phyloP scores from a whole-genome alignment of 2,797 vertebrate genomes.

The Sciurus vulgaris region DNA sequence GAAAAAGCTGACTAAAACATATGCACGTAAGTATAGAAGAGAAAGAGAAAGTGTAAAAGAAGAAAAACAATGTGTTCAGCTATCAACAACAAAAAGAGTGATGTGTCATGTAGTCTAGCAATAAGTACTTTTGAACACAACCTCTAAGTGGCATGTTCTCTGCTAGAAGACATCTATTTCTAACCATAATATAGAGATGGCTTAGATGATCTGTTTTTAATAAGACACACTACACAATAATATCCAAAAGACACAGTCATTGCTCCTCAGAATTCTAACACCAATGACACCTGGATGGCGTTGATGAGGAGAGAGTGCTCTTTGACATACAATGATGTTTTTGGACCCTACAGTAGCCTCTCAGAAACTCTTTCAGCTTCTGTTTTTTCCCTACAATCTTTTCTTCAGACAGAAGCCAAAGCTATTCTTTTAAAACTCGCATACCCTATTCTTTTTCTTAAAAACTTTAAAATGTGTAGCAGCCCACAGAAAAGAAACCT shows the following conservation, averaged over 20 bases:
- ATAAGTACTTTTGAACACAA: background rate
- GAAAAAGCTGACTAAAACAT: too few relatives aligned
- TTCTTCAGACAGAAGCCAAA: background rate
- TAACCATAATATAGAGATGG: background rate
- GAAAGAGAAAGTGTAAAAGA: background rate
- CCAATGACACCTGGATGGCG: background rate
- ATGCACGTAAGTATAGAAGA: background rate
- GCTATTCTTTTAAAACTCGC: background rate
- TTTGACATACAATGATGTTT: background rate
- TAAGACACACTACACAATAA: background rate
- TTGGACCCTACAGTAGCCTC: background rate
- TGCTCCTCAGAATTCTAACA: background rate
- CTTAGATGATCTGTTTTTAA: background rate
- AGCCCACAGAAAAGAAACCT: background rate
- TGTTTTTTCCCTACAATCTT: background rate
- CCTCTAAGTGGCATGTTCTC: background rate
- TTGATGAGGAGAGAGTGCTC: background rate
- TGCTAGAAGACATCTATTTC: background rate
- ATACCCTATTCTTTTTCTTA: background rate
- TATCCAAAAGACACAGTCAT: background rate
- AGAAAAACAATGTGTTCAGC: background rate
- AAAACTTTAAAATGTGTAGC: background rate
- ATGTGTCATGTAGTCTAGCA: background rate
- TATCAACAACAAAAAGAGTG: background rate
- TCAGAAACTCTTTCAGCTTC: background rate